Evolutionary conservation across 2,888 invertebrate species (phyloP), one percentile per base, ranked within the genome.

Genomic region (Rosalia funebris): DNA sequence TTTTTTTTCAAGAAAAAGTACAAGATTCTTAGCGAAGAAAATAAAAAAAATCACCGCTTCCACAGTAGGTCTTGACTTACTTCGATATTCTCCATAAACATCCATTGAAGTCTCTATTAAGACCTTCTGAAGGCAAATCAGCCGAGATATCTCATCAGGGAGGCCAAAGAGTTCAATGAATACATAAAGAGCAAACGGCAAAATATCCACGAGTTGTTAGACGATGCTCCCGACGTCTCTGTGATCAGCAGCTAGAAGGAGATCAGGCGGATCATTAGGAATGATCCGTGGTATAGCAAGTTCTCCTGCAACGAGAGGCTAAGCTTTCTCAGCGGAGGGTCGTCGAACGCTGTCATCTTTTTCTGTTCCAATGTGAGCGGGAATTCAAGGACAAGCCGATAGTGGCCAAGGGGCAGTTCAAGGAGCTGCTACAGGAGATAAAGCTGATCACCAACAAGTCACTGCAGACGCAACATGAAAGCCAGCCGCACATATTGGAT

Each of bases 101-200:
- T n/a, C n/a, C n/a, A n/a, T n/a, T n/a, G n/a, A n/a, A n/a, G n/a
- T n/a, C n/a, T n/a, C n/a, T n/a, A n/a, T n/a, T n/a, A n/a, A n/a
- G n/a, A n/a, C n/a, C n/a, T n/a, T n/a, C n/a, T n/a, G n/a, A n/a
- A n/a, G n/a, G n/a, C n/a, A n/a, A n/a, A 93, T 67, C 83, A 94
- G 42, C 94, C 95, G 0, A 95, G 96, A 58, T 86, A 91, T 55
- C 85, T 99, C 15, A 91, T 92, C 60, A 89, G 97, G 44, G 96
- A 97, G 62, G 96, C 97, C 76, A 95, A 96, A 81, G 98, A 98
- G 77, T 99, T 97, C 84, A 91, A 92, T 62, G 92, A 93, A 71
- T 99, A 99, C 82, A 92, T 90, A 60, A 88, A 90, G 69, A 94
- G 93, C 79, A 95, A 96, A 75, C 89, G 94, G 62, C 95, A 96